These are phyloP conservation scores for Gavia stellata DNA, from an alignment of 2,113 vertebrate species.

Conservation along the genomic window DNA sequence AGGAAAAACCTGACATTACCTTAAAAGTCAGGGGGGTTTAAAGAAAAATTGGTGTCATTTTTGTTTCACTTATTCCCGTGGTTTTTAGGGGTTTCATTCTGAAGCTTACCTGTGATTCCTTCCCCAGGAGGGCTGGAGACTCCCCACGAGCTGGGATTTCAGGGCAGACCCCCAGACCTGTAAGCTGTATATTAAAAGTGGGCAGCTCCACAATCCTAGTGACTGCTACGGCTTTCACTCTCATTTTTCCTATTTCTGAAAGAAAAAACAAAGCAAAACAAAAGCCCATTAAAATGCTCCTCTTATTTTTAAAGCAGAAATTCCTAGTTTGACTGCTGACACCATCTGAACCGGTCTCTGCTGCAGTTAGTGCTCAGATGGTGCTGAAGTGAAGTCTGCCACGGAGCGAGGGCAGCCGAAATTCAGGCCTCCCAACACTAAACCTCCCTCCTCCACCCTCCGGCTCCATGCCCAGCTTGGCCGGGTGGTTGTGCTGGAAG, in stretches of 20 bases:
- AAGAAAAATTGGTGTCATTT: background rate
- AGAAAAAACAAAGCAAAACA: background rate
- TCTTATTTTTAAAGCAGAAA: background rate
- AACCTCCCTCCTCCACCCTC: background rate
- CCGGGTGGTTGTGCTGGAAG: background rate
- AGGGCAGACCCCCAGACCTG: background rate
- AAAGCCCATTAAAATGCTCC: background rate
- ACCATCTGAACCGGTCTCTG: background rate
- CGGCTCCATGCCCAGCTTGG: background rate
- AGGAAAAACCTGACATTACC: background rate
- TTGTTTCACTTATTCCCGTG: background rate
- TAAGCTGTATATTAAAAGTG: background rate
- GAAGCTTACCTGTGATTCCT: background rate
- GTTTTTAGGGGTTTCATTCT: background rate
- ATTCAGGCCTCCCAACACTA: background rate
- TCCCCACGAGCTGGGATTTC: background rate
- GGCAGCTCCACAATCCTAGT: background rate
- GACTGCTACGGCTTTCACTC: fast-evolving
- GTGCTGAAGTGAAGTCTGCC: background rate
- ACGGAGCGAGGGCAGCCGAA: background rate
- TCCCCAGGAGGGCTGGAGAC: background rate
- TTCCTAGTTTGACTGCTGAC: background rate
- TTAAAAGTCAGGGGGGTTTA: background rate
- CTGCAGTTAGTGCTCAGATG: background rate
- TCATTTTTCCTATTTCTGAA: background rate